Percentiles rank a stretch among this genome's conserved stretches.
phyloP scores from a whole-genome alignment of 2,888 invertebrate species.

The Aethes cnicana region DNA sequence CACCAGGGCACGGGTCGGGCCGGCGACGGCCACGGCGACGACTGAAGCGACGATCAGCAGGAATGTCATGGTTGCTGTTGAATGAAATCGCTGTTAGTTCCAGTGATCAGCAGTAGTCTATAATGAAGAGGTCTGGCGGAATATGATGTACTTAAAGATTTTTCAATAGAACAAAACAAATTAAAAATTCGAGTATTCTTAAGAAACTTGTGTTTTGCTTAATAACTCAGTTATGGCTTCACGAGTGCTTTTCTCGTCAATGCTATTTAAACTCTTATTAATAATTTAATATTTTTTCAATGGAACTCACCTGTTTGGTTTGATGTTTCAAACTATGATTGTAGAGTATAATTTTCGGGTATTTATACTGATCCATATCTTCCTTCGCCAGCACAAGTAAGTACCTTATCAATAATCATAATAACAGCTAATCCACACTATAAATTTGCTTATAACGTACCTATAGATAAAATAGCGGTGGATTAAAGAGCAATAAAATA shows the following conservation, averaged over 20 bases:
- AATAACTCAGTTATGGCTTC: too few relatives aligned
- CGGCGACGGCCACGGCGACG: constrained; percentile 46
- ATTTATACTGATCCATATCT: constrained; percentile 21
- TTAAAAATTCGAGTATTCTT: too few relatives aligned
- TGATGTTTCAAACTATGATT: constrained; percentile 25
- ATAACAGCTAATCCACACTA: background rate
- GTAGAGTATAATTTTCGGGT: background rate
- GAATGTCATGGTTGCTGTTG: constrained; percentile 41
- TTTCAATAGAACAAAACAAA: too few relatives aligned
- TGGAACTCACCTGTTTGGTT: constrained; percentile 26
- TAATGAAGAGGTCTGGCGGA: too few relatives aligned
- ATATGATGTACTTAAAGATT: too few relatives aligned
- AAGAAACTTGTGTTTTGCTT: too few relatives aligned
- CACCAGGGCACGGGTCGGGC: constrained; percentile 41
- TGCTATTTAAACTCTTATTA: too few relatives aligned
- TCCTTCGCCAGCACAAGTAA: background rate
- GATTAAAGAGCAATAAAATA: background rate
- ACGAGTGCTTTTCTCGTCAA: too few relatives aligned
- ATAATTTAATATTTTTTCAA: background rate
- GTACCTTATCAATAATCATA: constrained; percentile 7
- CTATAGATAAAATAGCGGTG: constrained; percentile 3
- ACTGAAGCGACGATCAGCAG: constrained; percentile 46
- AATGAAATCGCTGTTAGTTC: background rate
- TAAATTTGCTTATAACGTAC: background rate
- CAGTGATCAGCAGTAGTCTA: too few relatives aligned